A percentile compares a stretch with the other conserved stretches of the same genome.
phyloP scores from a whole-genome alignment of 2,888 invertebrate species.

The Agrotis puta region DNA sequence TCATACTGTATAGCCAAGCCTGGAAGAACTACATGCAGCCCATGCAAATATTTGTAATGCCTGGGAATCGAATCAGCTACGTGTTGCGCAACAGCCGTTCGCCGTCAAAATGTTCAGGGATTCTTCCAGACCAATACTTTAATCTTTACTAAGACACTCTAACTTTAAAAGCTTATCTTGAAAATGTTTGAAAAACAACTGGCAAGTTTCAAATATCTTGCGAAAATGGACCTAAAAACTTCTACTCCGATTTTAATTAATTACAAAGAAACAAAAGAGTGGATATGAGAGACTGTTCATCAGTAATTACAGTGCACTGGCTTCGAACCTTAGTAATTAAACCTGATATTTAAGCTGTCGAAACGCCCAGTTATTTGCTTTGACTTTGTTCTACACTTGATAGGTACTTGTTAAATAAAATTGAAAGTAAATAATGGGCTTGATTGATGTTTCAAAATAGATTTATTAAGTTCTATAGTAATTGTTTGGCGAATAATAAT shows the following conservation, averaged over 20 bases:
- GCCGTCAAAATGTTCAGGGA: background rate
- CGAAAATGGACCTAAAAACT: conserved; percentile 22
- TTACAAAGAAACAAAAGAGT: conserved; percentile 66
- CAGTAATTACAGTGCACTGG: conserved; percentile 73
- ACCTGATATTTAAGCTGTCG: conserved; percentile 67
- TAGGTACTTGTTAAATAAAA: conserved; percentile 47
- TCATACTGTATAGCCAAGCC: too few relatives aligned
- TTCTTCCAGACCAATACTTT: background rate
- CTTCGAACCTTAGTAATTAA: conserved; percentile 68
- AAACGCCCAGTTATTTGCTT: conserved; percentile 54
- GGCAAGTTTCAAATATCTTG: conserved; percentile 17
- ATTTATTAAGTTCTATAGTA: background rate
- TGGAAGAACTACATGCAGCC: too few relatives aligned
- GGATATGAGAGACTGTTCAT: conserved; percentile 68
- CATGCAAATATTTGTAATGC: too few relatives aligned
- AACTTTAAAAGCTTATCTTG: background rate
- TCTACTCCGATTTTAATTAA: conserved; percentile 57
- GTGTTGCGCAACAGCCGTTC: too few relatives aligned
- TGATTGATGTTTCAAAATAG: conserved; percentile 29
- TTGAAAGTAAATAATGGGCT: conserved; percentile 39
- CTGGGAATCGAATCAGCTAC: too few relatives aligned
- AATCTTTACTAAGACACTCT: conserved; percentile 21
- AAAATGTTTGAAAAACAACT: conserved; percentile 25
- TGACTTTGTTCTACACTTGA: conserved; percentile 44
- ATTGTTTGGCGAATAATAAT: background rate